Evolutionary conservation across 2,797 vertebrate genomes (phyloP), one percentile per base, ranked within the genome.

Genomic region (Lacerta bilineata): DNA sequence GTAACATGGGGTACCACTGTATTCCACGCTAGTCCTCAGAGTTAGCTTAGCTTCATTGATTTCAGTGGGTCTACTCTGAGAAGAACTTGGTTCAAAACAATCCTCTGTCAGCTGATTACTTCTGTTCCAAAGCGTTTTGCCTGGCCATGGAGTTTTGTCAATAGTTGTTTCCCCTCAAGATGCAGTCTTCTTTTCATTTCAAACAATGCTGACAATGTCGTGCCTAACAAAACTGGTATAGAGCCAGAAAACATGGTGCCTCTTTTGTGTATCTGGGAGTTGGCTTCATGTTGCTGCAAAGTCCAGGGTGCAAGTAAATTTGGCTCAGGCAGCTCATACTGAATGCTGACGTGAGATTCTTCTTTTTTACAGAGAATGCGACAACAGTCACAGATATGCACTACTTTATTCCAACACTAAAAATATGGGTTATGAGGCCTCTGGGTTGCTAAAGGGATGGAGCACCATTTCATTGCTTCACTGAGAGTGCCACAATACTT

Each of bases 391-490:
- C 9, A 64, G 27, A 43, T 41, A 23, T 39, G n/a, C 25, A 74
- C 2, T 36, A 5, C 23, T 27, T 25, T 29, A 25, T 55, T 55
- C 20, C 23, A 46, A 50, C 27, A 15, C 13, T 78, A 25, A 29
- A 29, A 46, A 10, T 46, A 29, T 3, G n/a, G 25, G 23, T 41
- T 7, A 18, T 20, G 25, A 61, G 50, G 36, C 23, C 33, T 85
- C 55, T 10, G 27, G 59, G 36, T 74, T 74, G 20, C 46, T 27
- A 41, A 75, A 61, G 33, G 15, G 36, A 75, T 5, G 55, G 36
- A 74, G 25, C 33, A 64, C 55, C 11, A 7, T 92, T 7, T 86
- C 29, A 82, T 27, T 43, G 55, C 10, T 68, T 90, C 36, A 41
- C 27, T 77, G 4, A 64, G 7, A 50, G 3, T 68, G 72, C 55